Evolutionary conservation across 92 coral and sea anemone species (phyloP).

Genomic region (Nematostella vectensis): DNA sequence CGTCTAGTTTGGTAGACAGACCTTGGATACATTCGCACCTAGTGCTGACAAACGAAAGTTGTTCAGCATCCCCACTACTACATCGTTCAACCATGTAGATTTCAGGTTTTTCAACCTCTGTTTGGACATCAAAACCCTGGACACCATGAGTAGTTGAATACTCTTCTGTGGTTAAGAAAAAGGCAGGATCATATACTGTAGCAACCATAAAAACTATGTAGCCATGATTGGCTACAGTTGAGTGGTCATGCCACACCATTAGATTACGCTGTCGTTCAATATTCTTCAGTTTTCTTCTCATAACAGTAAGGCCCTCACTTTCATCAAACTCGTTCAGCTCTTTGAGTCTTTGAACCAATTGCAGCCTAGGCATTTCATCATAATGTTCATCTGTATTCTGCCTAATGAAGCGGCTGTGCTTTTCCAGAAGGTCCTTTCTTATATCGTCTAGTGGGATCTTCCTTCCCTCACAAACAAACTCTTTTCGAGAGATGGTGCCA

Average conservation of each 20-base stretch:
- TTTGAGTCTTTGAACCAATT: conserved; percentile 4
- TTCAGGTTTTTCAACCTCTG: conserved; percentile 20
- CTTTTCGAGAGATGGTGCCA: conserved; percentile 8
- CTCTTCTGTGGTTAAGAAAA: conserved; percentile 25
- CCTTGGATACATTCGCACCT: conserved; percentile 18
- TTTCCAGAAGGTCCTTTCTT: conserved; percentile 14
- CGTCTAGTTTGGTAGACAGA: background rate
- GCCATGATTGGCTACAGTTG: conserved; percentile 47
- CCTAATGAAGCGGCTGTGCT: conserved; percentile 16
- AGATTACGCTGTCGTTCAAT: conserved; percentile 28
- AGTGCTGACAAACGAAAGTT: conserved; percentile 15
- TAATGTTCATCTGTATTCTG: conserved; percentile 24
- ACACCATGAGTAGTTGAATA: conserved; percentile 13
- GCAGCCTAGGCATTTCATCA: conserved; percentile 23
- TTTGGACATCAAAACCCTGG: conserved; percentile 26
- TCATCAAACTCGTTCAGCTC: conserved; percentile 29
- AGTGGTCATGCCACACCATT: conserved; percentile 55
- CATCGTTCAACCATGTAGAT: conserved; percentile 7
- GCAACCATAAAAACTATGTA: conserved; percentile 50
- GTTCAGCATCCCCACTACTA: conserved; percentile 15
- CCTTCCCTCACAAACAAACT: conserved; percentile 19
- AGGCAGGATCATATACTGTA: conserved; percentile 33
- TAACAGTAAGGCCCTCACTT: conserved; percentile 18
- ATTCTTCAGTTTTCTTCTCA: conserved; percentile 28
- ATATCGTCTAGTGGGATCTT: conserved; percentile 32